phyloP scores from a whole-genome alignment of 2,888 invertebrate genomes.

The Clusia tigrina region DNA sequence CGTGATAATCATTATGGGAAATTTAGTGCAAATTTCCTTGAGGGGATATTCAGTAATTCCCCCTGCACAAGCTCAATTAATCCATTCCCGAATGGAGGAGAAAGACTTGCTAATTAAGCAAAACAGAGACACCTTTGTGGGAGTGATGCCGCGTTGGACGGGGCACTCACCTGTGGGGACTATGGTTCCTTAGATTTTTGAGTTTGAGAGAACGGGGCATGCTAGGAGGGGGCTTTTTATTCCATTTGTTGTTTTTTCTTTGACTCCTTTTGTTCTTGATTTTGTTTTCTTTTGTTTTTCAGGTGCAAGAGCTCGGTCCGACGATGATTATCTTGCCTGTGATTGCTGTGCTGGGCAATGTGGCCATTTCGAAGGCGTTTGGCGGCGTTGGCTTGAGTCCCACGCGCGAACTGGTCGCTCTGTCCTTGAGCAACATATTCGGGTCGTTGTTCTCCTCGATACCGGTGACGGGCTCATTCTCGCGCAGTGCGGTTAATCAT shows the following conservation, averaged over 20 bases:
- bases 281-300: too few relatives aligned
- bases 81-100: too few relatives aligned
- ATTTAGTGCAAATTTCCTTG: too few relatives aligned
- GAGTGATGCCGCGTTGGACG: too few relatives aligned
- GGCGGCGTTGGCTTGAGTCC: constrained; percentile 85
- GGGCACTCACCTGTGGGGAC: too few relatives aligned
- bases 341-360: constrained; percentile 90
- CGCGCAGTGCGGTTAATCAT: constrained; percentile 91
- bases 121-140: too few relatives aligned
- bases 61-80: too few relatives aligned
- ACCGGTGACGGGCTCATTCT: constrained; percentile 90
- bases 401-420: constrained; percentile 87
- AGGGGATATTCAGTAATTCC: too few relatives aligned
- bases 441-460: constrained; percentile 90
- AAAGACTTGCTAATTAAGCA: too few relatives aligned
- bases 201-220: not conserved
- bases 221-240: not conserved
- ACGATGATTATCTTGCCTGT: constrained; percentile 88
- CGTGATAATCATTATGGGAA: too few relatives aligned
- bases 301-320: constrained; percentile 81
- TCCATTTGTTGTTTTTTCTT: not conserved
- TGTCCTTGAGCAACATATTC: constrained; percentile 83
- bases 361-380: constrained; percentile 95
- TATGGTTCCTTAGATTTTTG: too few relatives aligned
- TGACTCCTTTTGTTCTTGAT: not conserved